A percentile compares a stretch with the other conserved stretches of the same genome.
These are phyloP conservation scores for Pangasius krempfi DNA, from an alignment of 2,797 vertebrate species.

Conservation along the genomic window DNA sequence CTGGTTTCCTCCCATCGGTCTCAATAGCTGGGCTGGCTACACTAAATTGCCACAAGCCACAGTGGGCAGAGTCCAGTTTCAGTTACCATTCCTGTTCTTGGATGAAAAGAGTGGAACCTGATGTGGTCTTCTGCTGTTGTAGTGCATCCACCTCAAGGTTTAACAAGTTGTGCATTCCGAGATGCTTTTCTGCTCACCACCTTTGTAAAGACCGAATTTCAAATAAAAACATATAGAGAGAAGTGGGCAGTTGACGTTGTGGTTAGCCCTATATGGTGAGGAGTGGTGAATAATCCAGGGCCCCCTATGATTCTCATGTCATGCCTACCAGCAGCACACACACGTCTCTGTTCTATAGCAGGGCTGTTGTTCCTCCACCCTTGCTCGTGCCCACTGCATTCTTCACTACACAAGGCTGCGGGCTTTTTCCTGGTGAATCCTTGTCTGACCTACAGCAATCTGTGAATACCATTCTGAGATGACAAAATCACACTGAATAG, in stretches of 20 bases:
- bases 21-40: background rate
- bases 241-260: background rate
- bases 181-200: background rate
- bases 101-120: background rate
- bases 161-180: background rate
- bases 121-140: background rate
- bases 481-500: background rate
- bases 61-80: background rate
- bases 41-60: background rate
- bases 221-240: background rate
- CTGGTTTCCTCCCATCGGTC: background rate
- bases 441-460: conserved; percentile 12
- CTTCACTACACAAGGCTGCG: conserved; percentile 26
- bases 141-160: background rate
- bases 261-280: background rate
- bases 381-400: conserved; percentile 48
- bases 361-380: conserved; percentile 49
- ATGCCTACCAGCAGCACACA: conserved; percentile 14
- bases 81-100: background rate
- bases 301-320: conserved; percentile 25
- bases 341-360: conserved; percentile 58
- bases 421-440: background rate
- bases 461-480: background rate
- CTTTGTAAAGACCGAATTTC: background rate
- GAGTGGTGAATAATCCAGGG: conserved; percentile 14